Conservation (phyloP, 2,113 vertebrate species). For the Pampusana beccarii region DNA sequence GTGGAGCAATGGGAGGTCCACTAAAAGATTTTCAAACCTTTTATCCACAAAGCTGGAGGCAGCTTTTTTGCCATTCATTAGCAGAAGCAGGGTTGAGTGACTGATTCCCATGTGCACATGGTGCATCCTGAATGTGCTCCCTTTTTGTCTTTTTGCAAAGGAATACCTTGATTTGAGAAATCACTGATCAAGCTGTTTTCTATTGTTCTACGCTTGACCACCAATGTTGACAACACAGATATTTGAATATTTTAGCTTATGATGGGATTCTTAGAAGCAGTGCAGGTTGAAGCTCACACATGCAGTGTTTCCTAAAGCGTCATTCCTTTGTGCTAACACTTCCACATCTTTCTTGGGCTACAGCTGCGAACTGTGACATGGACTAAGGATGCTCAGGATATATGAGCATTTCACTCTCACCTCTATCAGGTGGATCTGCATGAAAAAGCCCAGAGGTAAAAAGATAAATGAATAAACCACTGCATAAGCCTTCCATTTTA, state of each 20-base stretch:
- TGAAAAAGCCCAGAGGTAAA: not conserved
- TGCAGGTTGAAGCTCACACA: not conserved
- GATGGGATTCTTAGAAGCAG: not conserved
- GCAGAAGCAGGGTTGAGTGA: not conserved
- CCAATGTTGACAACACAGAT: not conserved
- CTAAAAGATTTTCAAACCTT: not conserved
- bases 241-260: not conserved
- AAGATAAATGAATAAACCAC: not conserved
- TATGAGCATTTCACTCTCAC: not conserved
- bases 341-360: not conserved
- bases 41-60: not conserved
- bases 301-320: not conserved
- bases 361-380: not conserved
- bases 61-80: not conserved
- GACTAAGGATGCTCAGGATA: not conserved
- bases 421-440: not conserved
- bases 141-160: not conserved
- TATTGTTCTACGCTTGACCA: not conserved
- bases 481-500: not conserved
- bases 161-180: not conserved
- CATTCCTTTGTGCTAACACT: not conserved
- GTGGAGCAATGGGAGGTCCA: not conserved
- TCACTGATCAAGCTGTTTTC: not conserved
- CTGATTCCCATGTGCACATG: not conserved
- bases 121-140: not conserved